Base-by-base conservation (phyloP, 2,888 invertebrate genomes). In the Cremastinae sp. region DNA sequence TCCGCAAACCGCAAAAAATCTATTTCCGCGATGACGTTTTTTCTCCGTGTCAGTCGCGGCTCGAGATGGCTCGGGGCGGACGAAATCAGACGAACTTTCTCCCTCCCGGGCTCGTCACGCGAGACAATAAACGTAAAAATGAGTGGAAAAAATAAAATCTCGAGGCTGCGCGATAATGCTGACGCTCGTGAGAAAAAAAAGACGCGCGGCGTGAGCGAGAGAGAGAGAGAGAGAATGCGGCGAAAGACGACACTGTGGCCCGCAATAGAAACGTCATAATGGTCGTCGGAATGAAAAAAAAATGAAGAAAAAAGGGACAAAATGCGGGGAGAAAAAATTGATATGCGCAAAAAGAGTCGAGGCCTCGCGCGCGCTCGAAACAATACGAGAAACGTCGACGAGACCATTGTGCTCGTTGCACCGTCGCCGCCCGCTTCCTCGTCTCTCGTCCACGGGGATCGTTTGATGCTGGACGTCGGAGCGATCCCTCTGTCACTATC, bases 391-490 rank as follows among this genome's bases (percentile, higher is more conserved):
- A 69, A 82, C 78, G 79, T 79, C 80, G 82, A 80, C 80, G 75
- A 78, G 79, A 79, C 81, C 80, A 83, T 84, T 84, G 81, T 84
- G 80, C 83, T 80, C 76, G 28, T 76, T 81, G 79, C 83, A 79
- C 79, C 77, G 74, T 74, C 80, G 80, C 78, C 22, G 74, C 69
- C 74, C 79, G 79, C 75, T n/a, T n/a, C n/a, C n/a, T n/a, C n/a
- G n/a, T n/a, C n/a, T 76, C 75, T 71, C 73, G 73, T 74, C 65
- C 53, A 64, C 72, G 28, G 2, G 76, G 72, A 76, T 73, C 76
- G 76, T 76, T 76, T 76, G 76, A 76, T 73, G 47, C 58, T 66
- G 59, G 66, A 73, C 73, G 73, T 59, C 53, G 56, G 71, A 62
- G 43, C 54, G 22, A 64, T 66, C 20, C 45, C 38, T 22, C 47